A percentile compares a stretch with the other conserved stretches of the same genome.
These are phyloP conservation scores for Danio jaintianensis DNA, from an alignment of 2,797 vertebrate species.

Conservation along the genomic window DNA sequence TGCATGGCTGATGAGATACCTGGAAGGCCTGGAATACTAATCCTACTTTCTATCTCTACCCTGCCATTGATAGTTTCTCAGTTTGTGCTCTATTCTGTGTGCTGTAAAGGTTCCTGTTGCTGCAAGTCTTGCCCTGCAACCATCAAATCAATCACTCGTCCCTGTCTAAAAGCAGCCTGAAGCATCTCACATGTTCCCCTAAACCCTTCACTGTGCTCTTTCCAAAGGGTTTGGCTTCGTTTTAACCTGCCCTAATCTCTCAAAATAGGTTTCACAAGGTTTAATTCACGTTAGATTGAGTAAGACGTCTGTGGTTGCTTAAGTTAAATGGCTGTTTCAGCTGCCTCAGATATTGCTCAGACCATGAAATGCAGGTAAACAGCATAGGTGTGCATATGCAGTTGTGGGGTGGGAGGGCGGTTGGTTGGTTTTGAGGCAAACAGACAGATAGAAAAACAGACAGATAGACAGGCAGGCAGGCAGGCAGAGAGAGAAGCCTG, in stretches of 20 bases:
- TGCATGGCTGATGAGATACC: conserved; percentile 40
- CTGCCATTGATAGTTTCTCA: not conserved
- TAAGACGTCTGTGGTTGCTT: not conserved
- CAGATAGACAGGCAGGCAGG: not conserved
- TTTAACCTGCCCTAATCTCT: conserved; percentile 37
- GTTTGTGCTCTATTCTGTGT: not conserved
- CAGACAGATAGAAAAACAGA: not conserved
- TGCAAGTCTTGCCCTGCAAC: conserved; percentile 25
- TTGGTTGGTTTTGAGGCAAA: not conserved
- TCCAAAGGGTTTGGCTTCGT: conserved; percentile 23
- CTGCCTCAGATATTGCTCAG: conserved; percentile 4
- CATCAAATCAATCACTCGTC: conserved; percentile 1
- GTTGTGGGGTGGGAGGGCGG: conserved; percentile 30
- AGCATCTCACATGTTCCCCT: conserved; percentile 7
- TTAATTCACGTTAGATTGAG: conserved; percentile 17
- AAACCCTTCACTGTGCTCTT: not conserved
- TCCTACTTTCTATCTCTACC: not conserved
- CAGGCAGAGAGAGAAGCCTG: conserved; percentile 52
- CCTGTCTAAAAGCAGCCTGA: conserved; percentile 26
- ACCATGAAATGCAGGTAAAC: conserved; percentile 12
- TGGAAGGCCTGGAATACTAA: conserved; percentile 29
- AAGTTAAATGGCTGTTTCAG: not conserved
- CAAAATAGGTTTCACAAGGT: conserved; percentile 41
- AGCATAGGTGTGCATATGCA: conserved; percentile 5
- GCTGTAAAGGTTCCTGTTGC: not conserved